Percentiles rank a stretch among this genome's conserved stretches.
Conservation (phyloP, 2,888 invertebrate species). For the Gibbula magus region DNA sequence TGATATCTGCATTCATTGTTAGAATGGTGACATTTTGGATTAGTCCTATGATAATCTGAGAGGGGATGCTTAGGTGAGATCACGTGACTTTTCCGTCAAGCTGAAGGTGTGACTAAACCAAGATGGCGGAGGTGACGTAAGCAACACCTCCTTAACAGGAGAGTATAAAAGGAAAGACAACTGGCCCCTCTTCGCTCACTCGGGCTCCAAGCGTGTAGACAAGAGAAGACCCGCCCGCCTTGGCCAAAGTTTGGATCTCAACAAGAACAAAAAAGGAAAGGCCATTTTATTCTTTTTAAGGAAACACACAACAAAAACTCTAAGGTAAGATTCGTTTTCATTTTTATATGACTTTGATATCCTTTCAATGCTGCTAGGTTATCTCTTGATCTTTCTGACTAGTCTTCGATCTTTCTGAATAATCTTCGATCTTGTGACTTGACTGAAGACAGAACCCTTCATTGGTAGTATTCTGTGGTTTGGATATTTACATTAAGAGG, state of each 20-base stretch:
- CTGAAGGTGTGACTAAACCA: background rate
- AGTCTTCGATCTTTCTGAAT: too few species aligned
- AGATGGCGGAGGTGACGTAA: background rate
- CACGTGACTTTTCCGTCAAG: background rate
- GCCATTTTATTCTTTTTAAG: background rate
- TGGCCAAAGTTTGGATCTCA: conserved; percentile 15
- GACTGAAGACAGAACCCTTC: too few species aligned
- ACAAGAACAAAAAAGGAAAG: background rate
- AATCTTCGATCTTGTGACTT: too few species aligned
- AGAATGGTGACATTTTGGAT: too few species aligned
- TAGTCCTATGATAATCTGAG: too few species aligned
- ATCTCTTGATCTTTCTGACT: too few species aligned
- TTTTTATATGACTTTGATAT: too few species aligned
- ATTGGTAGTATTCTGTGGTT: too few species aligned
- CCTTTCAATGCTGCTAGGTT: too few species aligned
- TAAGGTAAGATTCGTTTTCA: background rate
- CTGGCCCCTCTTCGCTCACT: background rate
- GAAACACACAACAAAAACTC: background rate
- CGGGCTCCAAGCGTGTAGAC: conserved; percentile 18
- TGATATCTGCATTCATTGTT: too few species aligned
- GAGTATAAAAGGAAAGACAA: background rate
- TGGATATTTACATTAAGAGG: too few species aligned
- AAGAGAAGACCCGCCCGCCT: background rate
- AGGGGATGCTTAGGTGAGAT: background rate
- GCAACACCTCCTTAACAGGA: background rate